Evolutionary conservation across 1,140 invertebrate genomes (phyloP).

Genomic region (Drosophila lacertosa): DNA sequence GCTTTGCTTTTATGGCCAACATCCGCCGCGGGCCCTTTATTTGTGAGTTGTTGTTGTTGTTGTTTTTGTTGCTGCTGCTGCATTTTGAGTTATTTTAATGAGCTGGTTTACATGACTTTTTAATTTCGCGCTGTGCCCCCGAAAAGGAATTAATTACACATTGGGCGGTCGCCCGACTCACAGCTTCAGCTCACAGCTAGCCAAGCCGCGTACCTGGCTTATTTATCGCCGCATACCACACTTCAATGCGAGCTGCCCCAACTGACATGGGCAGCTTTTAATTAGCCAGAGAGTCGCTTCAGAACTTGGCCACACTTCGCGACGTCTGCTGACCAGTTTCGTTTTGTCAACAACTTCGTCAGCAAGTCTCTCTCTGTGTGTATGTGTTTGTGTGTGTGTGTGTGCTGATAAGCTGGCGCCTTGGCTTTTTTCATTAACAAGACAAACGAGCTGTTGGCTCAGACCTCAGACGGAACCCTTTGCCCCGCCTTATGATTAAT

Average conservation of each 20-base stretch:
- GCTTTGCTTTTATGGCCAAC: constrained; percentile 24
- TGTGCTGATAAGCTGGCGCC: constrained; percentile 82
- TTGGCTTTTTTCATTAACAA: constrained; percentile 83
- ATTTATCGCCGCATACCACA: constrained; percentile 79
- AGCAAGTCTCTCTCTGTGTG: constrained; percentile 19
- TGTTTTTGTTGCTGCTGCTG: constrained; percentile 32
- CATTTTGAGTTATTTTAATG: constrained; percentile 83
- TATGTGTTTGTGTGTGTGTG: constrained; percentile 26
- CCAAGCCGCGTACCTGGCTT: constrained; percentile 31
- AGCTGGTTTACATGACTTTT: constrained; percentile 84
- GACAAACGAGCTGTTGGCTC: constrained; percentile 80
- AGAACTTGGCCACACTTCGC: constrained; percentile 60
- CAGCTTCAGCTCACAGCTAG: constrained; percentile 39
- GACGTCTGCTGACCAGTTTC: constrained; percentile 49
- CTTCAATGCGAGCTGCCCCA: constrained; percentile 70
- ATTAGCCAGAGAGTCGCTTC: constrained; percentile 54
- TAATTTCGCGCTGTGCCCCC: constrained; percentile 80
- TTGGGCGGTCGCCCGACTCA: constrained; percentile 76
- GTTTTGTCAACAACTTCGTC: constrained; percentile 74
- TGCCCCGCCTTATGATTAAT: constrained; percentile 77
- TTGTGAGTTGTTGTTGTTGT: not conserved
- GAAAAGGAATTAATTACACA: constrained; percentile 84
- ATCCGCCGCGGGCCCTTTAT: constrained; percentile 4
- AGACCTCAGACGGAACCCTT: no score
- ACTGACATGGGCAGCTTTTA: constrained; percentile 81